Percentiles rank a stretch among this genome's conserved stretches.
phyloP scores from a whole-genome alignment of 2,113 vertebrate genomes.

The Perccottus glenii region DNA sequence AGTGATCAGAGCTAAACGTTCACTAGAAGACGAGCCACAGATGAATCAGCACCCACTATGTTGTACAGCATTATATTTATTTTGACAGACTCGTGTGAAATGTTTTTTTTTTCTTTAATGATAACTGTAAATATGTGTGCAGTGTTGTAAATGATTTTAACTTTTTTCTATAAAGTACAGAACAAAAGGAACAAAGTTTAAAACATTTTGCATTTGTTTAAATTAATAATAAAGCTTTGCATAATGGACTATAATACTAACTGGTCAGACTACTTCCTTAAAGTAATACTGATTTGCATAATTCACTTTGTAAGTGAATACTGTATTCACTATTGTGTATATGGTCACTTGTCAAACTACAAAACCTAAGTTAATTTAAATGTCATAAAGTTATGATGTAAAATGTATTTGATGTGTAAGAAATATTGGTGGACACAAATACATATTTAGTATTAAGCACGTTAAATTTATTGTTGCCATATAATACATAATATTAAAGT shows the following conservation, averaged over 20 bases:
- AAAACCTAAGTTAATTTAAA: no score
- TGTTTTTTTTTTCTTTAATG: conserved; percentile 71
- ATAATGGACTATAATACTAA: neutral
- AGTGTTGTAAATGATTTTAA: conserved; percentile 78
- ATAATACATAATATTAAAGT: conserved; percentile 19
- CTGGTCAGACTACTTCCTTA: neutral
- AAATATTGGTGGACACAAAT: no score
- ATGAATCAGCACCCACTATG: conserved; percentile 28
- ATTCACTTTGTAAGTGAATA: no score
- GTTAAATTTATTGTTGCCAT: neutral
- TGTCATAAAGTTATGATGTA: no score
- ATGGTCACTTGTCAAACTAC: no score
- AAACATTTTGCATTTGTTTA: conserved; percentile 50
- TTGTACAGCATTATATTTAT: conserved; percentile 58
- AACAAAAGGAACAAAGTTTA: conserved; percentile 59
- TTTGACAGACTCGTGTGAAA: conserved; percentile 50
- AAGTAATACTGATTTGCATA: no score
- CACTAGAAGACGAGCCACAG: no score
- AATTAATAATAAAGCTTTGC: conserved; percentile 58
- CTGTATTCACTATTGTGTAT: no score
- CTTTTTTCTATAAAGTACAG: conserved; percentile 57
- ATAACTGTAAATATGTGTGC: conserved; percentile 87
- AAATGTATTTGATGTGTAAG: no score
- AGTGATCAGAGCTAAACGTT: conserved; percentile 66
- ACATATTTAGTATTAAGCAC: neutral